Evolutionary conservation across 1,140 invertebrate genomes (phyloP), one percentile per base, ranked within the genome.

Genomic region (Ceratoteleas bidentatus): DNA sequence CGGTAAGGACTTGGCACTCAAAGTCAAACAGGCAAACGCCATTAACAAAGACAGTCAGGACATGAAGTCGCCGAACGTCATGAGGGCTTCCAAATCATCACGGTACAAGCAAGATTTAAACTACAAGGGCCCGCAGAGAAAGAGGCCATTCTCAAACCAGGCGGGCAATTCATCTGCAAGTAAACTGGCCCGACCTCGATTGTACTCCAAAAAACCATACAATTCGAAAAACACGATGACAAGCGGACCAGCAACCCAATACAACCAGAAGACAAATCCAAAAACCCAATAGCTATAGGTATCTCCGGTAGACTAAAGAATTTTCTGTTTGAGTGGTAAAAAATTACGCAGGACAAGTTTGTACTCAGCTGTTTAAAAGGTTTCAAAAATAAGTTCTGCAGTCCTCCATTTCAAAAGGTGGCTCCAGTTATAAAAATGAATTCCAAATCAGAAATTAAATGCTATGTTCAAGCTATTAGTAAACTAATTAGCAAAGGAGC

Each of bases 1-100:
- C 57, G 76, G 76, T 3, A 65, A 74, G n/a, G 50, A 77, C 15
- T 32, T 85, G 11, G 10, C 68, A 5, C 47, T 62, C 9, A 83
- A 45, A 34, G 50, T 85, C 7, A 83, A 83, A 50, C 65, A 80
- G 60, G n/a, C 53, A 6, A 66, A 70, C 50, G 57, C 80, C 13
- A 36, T 85, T 33, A 50, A 54, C 0, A 80, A 81, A 50, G 10
- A 61, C 9, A 38, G 10, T 7, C 38, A 52, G 3, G 47, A 69
- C 7, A 73, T 81, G 0, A 84, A 78, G 36, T 45, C 45, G 15
- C 4, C 15, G 58, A 47, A 47, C 43, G 9, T 9, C 9, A 6
- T 9, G 9, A 38, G 9, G 36, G n/a, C n/a, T n/a, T 47, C 43
- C 43, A 47, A 13, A n/a, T 47, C 14, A 47, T 38, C 36, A 33